Conservation (phyloP, 1,140 invertebrate genomes). For the Conopomorpha cramerella region DNA sequence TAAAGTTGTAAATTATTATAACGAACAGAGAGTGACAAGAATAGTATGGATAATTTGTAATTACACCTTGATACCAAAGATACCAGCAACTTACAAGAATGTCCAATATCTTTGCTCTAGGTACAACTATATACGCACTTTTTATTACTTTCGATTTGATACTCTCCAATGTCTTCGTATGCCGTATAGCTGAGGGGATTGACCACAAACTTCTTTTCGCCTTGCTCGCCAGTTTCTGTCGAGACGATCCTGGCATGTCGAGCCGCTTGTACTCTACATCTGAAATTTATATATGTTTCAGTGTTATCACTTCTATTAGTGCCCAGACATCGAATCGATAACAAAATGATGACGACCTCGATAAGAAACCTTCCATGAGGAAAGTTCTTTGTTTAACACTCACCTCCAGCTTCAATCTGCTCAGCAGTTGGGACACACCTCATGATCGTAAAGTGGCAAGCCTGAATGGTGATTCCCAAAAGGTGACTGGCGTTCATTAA, state of each 20-base stretch:
- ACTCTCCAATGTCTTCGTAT: conserved; percentile 49
- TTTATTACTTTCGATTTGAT: conserved; percentile 49
- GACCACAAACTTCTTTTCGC: conserved; percentile 41
- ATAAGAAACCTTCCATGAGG: too few species aligned
- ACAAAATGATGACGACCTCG: too few species aligned
- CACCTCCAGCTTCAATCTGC: conserved; percentile 46
- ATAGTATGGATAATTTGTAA: too few species aligned
- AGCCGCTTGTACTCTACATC: conserved; percentile 48
- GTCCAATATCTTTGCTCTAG: too few species aligned
- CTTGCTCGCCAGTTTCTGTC: conserved; percentile 16
- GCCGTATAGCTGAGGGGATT: conserved; percentile 40
- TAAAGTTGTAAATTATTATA: too few species aligned
- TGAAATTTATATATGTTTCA: conserved; percentile 12
- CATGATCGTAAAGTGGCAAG: conserved; percentile 47
- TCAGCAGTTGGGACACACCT: conserved; percentile 46
- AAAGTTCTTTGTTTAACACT: too few species aligned
- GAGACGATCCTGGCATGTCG: conserved; percentile 22
- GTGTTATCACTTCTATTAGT: too few species aligned
- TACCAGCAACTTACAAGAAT: too few species aligned
- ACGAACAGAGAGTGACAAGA: too few species aligned
- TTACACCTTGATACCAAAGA: too few species aligned
- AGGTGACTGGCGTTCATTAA: conserved; percentile 55
- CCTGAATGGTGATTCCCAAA: conserved; percentile 45
- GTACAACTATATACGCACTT: too few species aligned
- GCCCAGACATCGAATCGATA: too few species aligned